Evolutionary conservation across 2,113 vertebrate species (phyloP), one percentile per base, ranked within the genome.

Genomic region (Sturnus vulgaris): DNA sequence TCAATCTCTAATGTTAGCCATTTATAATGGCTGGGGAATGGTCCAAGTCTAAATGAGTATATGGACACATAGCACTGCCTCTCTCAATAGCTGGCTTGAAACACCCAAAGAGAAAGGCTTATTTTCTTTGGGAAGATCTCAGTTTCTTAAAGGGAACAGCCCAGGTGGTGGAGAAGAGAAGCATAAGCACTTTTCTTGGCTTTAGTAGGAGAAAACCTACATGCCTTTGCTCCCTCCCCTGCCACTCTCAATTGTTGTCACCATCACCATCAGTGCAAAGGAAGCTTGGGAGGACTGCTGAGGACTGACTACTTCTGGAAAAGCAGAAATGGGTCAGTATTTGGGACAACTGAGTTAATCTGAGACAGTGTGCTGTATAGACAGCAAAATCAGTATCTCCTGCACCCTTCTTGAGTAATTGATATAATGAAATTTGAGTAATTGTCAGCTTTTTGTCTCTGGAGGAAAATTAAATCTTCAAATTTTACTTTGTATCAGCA

Each of bases 251-350:
- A 27, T 94, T 3, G 4, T 37, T 82, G 56, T 92, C 94, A 60
- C 42, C 57, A 2, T 82, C 47, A 92, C 66, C 82, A 42, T 76
- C 3, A 1, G 82, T 50, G 46, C 33, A 52, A 91, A 91, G 69
- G 57, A 64, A 90, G 23, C 71, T 92, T 0, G 0, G 37, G 55
- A 95, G 76, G 42, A 95, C 65, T 76, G 49, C 60, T 6, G 72
- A 77, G 65, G 37, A 84, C 80, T 73, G 37, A 75, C 23, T 69
- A 63, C 49, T 50, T 39, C 42, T 93, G 66, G 44, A 94, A 85
- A 86, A 86, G 50, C 64, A 91, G 77, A 96, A 97, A 86, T 92
- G 83, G 92, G 89, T 95, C 86, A 95, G 68, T 90, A 93, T 97
- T 96, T 96, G 93, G 93, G 93, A 88, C 89, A 86, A 17, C 44